A percentile compares a stretch with the other conserved stretches of the same genome.
These are phyloP conservation scores for Smutsia gigantea DNA, from an alignment of 2,797 vertebrate genomes.

Conservation along the genomic window DNA sequence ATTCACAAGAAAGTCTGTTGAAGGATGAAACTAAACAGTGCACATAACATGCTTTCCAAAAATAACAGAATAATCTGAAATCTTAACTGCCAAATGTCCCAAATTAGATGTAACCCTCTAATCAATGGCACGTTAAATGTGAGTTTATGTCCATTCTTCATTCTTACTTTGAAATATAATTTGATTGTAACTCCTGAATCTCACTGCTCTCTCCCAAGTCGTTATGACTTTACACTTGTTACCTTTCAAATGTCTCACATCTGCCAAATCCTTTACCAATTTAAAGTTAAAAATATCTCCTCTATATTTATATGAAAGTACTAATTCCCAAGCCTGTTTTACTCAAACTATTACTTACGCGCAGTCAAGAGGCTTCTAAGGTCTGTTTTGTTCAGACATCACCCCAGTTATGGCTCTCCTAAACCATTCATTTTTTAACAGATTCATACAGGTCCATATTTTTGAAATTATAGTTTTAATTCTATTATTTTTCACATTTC, in stretches of 20 bases:
- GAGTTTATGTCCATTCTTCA: neutral
- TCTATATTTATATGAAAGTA: neutral
- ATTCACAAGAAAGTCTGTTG: neutral
- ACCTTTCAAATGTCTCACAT: neutral
- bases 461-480: constrained; percentile 31
- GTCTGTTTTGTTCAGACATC: neutral
- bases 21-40: neutral
- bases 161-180: neutral
- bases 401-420: neutral
- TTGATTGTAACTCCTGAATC: neutral
- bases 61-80: constrained; percentile 27
- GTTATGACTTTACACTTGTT: neutral
- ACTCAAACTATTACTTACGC: neutral
- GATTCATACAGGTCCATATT: neutral
- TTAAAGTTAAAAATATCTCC: neutral
- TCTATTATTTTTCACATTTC: neutral
- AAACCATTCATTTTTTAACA: neutral
- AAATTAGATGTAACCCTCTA: neutral
- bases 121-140: neutral
- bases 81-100: neutral
- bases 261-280: neutral
- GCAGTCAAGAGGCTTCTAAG: neutral
- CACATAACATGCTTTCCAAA: neutral
- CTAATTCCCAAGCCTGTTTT: neutral
- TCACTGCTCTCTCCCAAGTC: neutral